A percentile compares a stretch with the other conserved stretches of the same genome.
Evolutionary conservation across 2,113 vertebrate genomes (phyloP).

Genomic region (Panurus biarmicus): DNA sequence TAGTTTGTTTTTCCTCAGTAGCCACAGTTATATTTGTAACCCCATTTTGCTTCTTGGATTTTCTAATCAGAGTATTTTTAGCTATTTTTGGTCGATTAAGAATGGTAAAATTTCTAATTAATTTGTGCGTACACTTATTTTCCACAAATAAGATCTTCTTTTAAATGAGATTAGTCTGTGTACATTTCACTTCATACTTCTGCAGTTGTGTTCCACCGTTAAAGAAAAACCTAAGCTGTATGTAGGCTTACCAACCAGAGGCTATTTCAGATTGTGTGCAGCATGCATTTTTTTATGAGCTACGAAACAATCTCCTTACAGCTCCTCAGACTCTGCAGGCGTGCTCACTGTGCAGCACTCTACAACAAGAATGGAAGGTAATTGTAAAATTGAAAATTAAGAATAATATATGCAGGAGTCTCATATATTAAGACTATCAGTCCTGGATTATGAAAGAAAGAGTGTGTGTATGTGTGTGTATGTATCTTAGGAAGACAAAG

Average conservation of each 20-base stretch:
- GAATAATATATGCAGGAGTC: slow-evolving; percentile 9
- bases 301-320: neutral
- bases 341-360: neutral
- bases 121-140: neutral
- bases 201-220: neutral
- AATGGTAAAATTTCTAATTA: neutral
- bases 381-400: slow-evolving; percentile 60
- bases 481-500: slow-evolving; percentile 73
- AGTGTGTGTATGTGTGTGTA: slow-evolving; percentile 25
- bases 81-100: neutral
- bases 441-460: slow-evolving; percentile 57
- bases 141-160: neutral
- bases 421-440: slow-evolving; percentile 59
- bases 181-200: neutral
- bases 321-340: slow-evolving; percentile 21
- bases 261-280: neutral
- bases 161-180: neutral
- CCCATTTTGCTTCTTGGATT: neutral
- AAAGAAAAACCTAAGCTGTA: neutral
- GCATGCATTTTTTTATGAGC: neutral
- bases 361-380: slow-evolving; percentile 30
- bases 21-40: neutral
- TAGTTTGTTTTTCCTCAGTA: neutral
- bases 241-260: neutral
- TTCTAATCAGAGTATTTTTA: neutral